Base-by-base conservation (phyloP, 2,888 invertebrate genomes). In the Cryptops parisi region DNA sequence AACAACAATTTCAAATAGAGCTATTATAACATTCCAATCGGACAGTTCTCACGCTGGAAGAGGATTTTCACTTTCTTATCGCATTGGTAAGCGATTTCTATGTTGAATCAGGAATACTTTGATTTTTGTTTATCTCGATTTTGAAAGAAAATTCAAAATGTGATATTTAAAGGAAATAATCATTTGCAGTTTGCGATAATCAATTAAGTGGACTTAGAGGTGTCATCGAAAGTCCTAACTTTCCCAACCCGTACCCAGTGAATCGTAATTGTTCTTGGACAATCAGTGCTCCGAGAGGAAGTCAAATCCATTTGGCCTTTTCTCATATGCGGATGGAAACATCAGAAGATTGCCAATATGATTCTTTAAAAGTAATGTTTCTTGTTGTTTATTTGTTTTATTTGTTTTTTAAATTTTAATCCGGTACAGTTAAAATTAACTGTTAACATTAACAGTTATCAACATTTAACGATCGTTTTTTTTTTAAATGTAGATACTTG, bases 211-310 rank as follows among this genome's bases (percentile, higher is more conserved):
- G 82, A 3, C 77, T 74, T 62, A 71, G 75, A 59, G 89, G 89
- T 15, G 77, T 82, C 2, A 70, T 93, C 54, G 91, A 91, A 68
- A 88, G 87, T 62, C 84, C 86, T 0, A 85, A 85, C 64, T 91
- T 79, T 66, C 91, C 88, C 1, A 65, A 77, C 59, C 64, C 70
- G 15, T 81, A 83, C 67, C 77, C 79, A 1, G 66, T 72, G 41
- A 68, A 72, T 47, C 64, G 76, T 23, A 77, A 85, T 64, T 93
- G 93, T 65, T 71, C 76, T 3, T 93, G 6, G 84, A 62, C 61
- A 33, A 75, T 76, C 26, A 56, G 64, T 25, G 86, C 82, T 1
- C 78, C 86, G 0, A 67, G 66, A 52, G 88, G 89, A 2, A 91
- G 88, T 68, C 80, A 72, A 62, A 76, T 94, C 39, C 84, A 82